A percentile compares a stretch with the other conserved stretches of the same genome.
Evolutionary conservation across 2,888 invertebrate genomes (phyloP).

Genomic region (Chrysopilus asiliformis): DNA sequence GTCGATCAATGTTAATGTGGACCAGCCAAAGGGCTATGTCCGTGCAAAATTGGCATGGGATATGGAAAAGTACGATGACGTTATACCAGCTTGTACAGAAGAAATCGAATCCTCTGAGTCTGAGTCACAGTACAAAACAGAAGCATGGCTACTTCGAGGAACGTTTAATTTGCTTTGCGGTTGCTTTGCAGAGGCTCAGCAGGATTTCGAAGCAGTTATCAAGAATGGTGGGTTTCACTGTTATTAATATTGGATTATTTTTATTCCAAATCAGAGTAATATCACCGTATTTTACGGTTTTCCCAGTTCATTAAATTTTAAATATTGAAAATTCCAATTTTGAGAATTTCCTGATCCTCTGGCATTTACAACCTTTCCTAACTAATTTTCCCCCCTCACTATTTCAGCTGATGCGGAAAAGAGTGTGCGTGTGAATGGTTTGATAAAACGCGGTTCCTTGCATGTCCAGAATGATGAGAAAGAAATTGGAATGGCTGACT

Average conservation of each 20-base stretch:
- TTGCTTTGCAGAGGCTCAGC: conserved; percentile 54
- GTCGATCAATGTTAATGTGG: conserved; percentile 25
- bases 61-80: conserved; percentile 57
- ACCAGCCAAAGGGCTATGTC: conserved; percentile 44
- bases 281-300: no score
- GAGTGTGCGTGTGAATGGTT: conserved; percentile 64
- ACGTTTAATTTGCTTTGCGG: conserved; percentile 73
- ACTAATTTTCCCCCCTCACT: conserved; percentile 20
- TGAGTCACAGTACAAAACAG: conserved; percentile 48
- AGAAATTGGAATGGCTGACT: conserved; percentile 63
- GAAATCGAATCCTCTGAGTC: conserved; percentile 52
- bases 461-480: conserved; percentile 65
- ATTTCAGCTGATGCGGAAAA: conserved; percentile 38
- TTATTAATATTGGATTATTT: no score
- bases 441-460: conserved; percentile 78
- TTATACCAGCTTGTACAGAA: conserved; percentile 66
- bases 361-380: background rate
- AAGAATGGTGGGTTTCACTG: conserved; percentile 39
- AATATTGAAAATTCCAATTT: background rate
- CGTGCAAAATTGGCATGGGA: conserved; percentile 58
- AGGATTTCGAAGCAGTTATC: conserved; percentile 59
- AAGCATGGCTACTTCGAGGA: conserved; percentile 66
- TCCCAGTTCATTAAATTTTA: no score
- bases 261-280: no score
- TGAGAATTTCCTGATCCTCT: background rate